Base-by-base conservation (phyloP, 2,113 vertebrate genomes). In the Solenodon paradoxus region DNA sequence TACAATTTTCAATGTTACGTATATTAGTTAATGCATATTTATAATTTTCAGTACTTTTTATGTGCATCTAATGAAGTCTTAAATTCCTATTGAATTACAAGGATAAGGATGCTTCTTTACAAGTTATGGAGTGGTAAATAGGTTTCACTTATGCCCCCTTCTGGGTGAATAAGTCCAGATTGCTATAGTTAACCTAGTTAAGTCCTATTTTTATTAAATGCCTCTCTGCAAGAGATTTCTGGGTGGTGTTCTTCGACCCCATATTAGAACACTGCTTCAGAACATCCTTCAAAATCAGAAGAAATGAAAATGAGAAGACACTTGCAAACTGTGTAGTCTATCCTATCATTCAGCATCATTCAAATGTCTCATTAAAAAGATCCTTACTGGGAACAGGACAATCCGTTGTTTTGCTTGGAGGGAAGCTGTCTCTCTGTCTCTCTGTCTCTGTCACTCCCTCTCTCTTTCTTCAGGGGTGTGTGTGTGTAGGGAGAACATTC, bases 331-430 rank as follows among this genome's bases (percentile, higher is more conserved):
- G 42, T 12, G 28, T 11, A 3, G 5, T 71, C 7, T 79, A 81
- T 30, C 74, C 80, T 77, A 35, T 32, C 28, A 94, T 94, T 93
- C 45, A 16, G 32, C 20, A 19, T 90, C 77, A 71, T 88, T 81
- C 89, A 93, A 93, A 49, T 90, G 13, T 83, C 69, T 94, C 81
- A 78, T 94, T 74, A 91, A 81, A 75, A 38, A 93, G 61, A 53
- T 11, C 40, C 30, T 89, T 86, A 2, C 16, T 51, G 24, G 7
- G 47, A 89, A 55, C 28, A 71, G 45, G 57, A 53, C 57, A 86
- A 64, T 57, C 68, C 74, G 49, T 88, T 88, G 71, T 69, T 96
- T 82, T 69, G 40, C 35, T 59, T 49, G 9, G 9, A 92, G 13
- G 28, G 72, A 84, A 92, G 26, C 78, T 53, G 6, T 51, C 20